These are phyloP conservation scores for Lamellibrachia luymesi DNA, from an alignment of 1,140 invertebrate genomes.

Conservation along the genomic window DNA sequence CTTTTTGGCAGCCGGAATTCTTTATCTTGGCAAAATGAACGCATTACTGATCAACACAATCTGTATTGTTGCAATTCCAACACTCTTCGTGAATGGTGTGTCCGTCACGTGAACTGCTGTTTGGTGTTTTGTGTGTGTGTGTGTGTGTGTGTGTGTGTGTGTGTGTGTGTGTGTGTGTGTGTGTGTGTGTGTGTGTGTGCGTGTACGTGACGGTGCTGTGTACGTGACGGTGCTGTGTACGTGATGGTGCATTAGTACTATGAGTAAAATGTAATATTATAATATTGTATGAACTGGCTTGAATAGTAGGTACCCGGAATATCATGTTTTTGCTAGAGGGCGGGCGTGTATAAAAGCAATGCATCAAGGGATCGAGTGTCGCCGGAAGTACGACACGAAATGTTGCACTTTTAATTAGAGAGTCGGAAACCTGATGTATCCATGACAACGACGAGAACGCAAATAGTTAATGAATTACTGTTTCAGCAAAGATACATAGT, in stretches of 20 bases:
- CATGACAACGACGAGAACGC: no score
- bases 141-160: neutral
- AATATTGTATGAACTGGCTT: neutral
- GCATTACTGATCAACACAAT: neutral
- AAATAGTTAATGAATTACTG: no score
- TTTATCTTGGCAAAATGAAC: neutral
- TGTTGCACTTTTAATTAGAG: no score
- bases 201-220: no score
- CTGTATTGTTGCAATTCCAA: neutral
- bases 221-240: neutral
- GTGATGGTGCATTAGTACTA: neutral
- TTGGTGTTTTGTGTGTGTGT: neutral
- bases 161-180: neutral
- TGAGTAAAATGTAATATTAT: neutral
- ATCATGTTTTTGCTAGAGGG: no score
- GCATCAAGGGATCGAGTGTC: no score
- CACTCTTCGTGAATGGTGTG: neutral
- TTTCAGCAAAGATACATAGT: no score
- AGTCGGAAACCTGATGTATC: no score
- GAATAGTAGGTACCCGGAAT: no score
- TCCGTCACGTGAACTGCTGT: neutral
- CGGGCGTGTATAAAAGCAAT: no score
- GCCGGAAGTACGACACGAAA: no score
- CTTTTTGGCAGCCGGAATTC: neutral
- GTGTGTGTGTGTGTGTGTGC: neutral